Conservation (phyloP, 2,113 vertebrate genomes). For the Naja naja region DNA sequence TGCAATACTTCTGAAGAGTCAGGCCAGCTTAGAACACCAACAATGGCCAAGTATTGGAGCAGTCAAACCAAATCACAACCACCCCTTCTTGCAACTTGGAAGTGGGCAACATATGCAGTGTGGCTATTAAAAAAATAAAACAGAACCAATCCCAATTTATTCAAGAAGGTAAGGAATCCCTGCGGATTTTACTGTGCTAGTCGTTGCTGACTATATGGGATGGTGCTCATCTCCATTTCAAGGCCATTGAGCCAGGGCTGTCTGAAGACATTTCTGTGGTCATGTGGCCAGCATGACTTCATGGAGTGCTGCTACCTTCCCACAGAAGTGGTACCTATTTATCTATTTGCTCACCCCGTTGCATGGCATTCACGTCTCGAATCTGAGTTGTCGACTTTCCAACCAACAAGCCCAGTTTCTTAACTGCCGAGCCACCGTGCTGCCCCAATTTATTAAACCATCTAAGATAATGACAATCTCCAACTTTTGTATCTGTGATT, state of each 20-base stretch:
- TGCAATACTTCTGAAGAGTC: background rate
- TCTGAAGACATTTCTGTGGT: background rate
- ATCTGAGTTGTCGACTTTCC: background rate
- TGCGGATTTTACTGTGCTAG: background rate
- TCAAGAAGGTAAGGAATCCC: background rate
- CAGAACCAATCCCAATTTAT: background rate
- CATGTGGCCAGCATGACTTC: background rate
- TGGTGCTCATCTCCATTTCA: background rate
- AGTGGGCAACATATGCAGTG: background rate
- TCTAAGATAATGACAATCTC: background rate
- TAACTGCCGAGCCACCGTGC: background rate
- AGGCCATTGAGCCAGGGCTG: background rate
- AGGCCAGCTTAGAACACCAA: background rate
- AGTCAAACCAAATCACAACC: background rate
- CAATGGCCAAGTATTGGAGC: background rate
- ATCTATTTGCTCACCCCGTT: background rate
- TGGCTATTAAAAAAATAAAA: background rate
- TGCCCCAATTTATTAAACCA: background rate
- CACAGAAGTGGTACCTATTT: background rate
- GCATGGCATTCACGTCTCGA: background rate
- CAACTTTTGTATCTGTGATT: background rate
- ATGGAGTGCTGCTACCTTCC: background rate
- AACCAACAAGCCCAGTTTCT: background rate
- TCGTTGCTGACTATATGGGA: background rate
- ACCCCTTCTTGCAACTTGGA: background rate